Conservation (phyloP, 1,140 invertebrate genomes). For the Bombus confusus region DNA sequence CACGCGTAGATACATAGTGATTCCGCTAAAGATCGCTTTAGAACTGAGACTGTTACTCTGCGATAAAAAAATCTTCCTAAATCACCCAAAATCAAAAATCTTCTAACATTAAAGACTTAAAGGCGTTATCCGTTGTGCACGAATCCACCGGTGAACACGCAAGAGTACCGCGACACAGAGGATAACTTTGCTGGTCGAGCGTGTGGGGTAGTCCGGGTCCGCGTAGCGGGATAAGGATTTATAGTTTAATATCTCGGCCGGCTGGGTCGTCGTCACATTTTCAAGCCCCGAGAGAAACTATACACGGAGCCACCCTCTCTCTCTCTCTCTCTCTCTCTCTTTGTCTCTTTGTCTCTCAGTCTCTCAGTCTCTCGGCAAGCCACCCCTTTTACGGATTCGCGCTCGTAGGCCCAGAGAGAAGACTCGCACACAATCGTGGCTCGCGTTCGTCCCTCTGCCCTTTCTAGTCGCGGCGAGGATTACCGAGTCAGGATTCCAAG, state of each 20-base stretch:
- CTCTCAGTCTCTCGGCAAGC: constrained; percentile 30
- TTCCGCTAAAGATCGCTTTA: too few species aligned
- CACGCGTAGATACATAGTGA: too few species aligned
- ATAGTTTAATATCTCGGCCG: constrained; percentile 83
- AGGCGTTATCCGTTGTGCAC: background rate
- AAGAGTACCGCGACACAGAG: constrained; percentile 61
- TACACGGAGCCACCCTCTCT: constrained; percentile 67
- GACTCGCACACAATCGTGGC: background rate
- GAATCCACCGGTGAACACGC: background rate
- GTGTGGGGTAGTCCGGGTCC: constrained; percentile 66
- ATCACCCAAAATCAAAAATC: background rate
- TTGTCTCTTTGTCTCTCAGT: too few species aligned
- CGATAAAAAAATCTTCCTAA: background rate
- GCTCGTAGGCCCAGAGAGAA: constrained; percentile 34
- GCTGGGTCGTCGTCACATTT: constrained; percentile 81
- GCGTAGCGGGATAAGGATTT: constrained; percentile 81
- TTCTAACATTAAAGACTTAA: background rate
- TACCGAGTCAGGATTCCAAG: constrained; percentile 67
- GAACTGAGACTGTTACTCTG: too few species aligned
- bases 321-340: background rate
- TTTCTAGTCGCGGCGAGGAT: constrained; percentile 52
- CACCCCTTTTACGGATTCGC: constrained; percentile 50
- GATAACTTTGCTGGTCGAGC: constrained; percentile 65
- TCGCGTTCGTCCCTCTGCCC: constrained; percentile 4
- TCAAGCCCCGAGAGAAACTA: constrained; percentile 79